A percentile compares a stretch with the other conserved stretches of the same genome.
Conservation (phyloP, 2,888 invertebrate genomes). For the Mythimna ferrago region DNA sequence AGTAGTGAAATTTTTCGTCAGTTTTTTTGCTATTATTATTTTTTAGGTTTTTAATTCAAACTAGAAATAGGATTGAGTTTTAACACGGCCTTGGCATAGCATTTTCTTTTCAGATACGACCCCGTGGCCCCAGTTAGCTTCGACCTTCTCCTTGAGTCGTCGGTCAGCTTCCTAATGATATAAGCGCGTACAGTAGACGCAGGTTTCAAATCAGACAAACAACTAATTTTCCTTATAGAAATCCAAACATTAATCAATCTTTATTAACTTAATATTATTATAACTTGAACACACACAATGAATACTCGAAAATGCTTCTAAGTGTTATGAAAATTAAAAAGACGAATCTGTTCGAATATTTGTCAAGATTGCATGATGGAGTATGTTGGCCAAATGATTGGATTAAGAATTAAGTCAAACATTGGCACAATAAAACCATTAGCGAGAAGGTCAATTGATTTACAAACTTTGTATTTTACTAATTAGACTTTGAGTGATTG, state of each 20-base stretch:
- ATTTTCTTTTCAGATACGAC: too few species aligned
- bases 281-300: conserved; percentile 31
- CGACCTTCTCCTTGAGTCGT: too few species aligned
- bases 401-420: conserved; percentile 42
- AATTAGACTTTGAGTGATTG: conserved; percentile 21
- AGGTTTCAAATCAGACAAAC: conserved; percentile 10
- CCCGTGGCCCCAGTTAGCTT: too few species aligned
- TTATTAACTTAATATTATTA: conserved; percentile 47
- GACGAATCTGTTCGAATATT: conserved; percentile 42
- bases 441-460: conserved; percentile 58
- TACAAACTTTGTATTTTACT: conserved; percentile 49
- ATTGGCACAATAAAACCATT: conserved; percentile 56
- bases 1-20: too few species aligned
- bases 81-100: too few species aligned
- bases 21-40: too few species aligned
- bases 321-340: conserved; percentile 46
- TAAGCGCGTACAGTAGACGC: not conserved
- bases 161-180: too few species aligned
- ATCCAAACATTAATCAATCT: conserved; percentile 27
- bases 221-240: conserved; percentile 12
- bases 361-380: conserved; percentile 41
- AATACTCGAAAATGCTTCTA: conserved; percentile 54
- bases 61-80: too few species aligned
- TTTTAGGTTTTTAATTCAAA: too few species aligned
- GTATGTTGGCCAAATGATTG: conserved; percentile 27